Evolutionary conservation across 2,888 invertebrate species (phyloP).

Genomic region (Zygaena filipendulae): DNA sequence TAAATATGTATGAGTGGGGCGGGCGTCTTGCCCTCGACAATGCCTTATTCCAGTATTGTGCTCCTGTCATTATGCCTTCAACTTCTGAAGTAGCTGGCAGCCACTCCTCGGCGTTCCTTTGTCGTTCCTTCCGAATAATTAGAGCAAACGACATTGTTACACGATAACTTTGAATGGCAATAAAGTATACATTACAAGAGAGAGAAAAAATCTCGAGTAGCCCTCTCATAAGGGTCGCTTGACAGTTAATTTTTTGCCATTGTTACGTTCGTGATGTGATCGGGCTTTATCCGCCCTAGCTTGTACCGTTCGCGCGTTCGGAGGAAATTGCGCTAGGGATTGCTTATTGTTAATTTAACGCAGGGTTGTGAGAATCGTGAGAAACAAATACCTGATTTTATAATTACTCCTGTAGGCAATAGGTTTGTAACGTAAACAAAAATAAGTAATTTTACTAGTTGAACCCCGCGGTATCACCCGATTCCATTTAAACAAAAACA

Average conservation of each 20-base stretch:
- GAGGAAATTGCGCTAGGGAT: too few relatives aligned
- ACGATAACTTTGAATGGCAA: conserved; percentile 32
- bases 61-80: conserved; percentile 44
- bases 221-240: conserved; percentile 39
- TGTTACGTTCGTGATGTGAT: conserved; percentile 37
- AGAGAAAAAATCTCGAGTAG: conserved; percentile 48
- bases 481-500: too few relatives aligned
- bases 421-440: too few relatives aligned
- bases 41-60: conserved; percentile 47
- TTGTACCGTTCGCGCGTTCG: neutral
- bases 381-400: conserved; percentile 27
- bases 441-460: too few relatives aligned
- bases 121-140: conserved; percentile 64
- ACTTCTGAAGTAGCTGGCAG: conserved; percentile 43
- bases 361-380: conserved; percentile 52
- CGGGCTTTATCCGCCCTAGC: neutral
- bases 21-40: conserved; percentile 33
- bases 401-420: too few relatives aligned
- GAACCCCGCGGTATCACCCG: too few relatives aligned
- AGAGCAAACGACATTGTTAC: conserved; percentile 42
- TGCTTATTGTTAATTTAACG: conserved; percentile 29
- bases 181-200: conserved; percentile 60
- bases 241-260: conserved; percentile 58
- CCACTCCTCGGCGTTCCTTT: conserved; percentile 52
- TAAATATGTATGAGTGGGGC: conserved; percentile 63